phyloP scores from a whole-genome alignment of 2,113 vertebrate species.

The Suncus etruscus region DNA sequence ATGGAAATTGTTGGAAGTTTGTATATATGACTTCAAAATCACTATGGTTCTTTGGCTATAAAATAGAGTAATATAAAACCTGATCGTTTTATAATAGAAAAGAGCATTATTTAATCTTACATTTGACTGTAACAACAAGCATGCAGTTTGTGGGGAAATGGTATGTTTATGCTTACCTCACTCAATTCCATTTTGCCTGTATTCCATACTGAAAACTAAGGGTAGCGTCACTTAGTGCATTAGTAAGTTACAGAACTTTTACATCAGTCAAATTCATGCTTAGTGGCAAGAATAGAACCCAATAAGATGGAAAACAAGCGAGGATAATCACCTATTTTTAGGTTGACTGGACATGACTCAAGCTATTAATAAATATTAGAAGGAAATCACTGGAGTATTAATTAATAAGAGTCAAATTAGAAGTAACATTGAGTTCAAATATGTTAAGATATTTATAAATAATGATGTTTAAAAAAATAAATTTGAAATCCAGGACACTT shows the following conservation, averaged over 20 bases:
- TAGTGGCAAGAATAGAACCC: background rate
- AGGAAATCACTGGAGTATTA: background rate
- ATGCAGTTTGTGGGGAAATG: background rate
- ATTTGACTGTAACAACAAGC: background rate
- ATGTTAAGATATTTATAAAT: background rate
- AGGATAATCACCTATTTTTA: background rate
- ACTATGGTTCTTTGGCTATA: background rate
- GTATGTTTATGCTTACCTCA: background rate
- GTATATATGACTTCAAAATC: constrained; percentile 12
- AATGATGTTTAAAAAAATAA: background rate
- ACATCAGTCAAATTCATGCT: constrained; percentile 4
- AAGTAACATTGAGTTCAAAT: background rate
- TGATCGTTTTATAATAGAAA: constrained; percentile 38
- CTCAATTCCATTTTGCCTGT: background rate
- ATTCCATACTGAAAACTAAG: background rate
- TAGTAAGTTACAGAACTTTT: constrained; percentile 6
- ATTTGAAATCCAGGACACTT: background rate
- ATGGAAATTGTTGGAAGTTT: constrained; percentile 18
- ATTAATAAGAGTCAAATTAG: background rate
- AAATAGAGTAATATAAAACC: background rate
- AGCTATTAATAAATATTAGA: constrained; percentile 18
- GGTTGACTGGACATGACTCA: background rate
- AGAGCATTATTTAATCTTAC: constrained; percentile 1
- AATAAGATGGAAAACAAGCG: background rate
- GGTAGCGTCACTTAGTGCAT: background rate